Percentiles rank a stretch among this genome's conserved stretches.
Evolutionary conservation across 2,113 vertebrate genomes (phyloP).

Genomic region (Cacatua alba): DNA sequence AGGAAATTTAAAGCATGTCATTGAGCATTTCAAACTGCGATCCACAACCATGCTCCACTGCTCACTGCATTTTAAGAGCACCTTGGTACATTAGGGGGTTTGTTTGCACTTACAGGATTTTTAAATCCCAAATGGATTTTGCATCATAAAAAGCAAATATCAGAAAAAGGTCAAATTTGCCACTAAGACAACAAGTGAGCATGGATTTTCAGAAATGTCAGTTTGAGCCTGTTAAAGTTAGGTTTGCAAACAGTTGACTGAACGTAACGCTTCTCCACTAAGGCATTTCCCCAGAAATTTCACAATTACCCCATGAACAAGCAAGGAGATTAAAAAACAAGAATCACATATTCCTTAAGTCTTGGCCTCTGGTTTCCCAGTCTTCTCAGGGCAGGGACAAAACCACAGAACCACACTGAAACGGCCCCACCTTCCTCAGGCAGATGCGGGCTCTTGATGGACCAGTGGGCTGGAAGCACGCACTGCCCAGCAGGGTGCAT

Average conservation of each 20-base stretch:
- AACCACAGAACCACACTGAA: not conserved
- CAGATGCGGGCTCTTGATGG: fast-evolving
- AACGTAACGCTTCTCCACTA: fast-evolving
- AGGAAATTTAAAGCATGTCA: not conserved
- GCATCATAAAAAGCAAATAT: not conserved
- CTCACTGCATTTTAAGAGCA: not conserved
- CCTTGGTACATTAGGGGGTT: not conserved
- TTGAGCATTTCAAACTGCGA: not conserved
- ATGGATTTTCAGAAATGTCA: not conserved
- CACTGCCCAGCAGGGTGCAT: fast-evolving
- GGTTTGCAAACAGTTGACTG: not conserved
- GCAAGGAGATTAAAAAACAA: not conserved
- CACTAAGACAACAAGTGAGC: not conserved
- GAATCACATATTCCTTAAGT: not conserved
- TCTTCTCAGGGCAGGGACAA: not conserved
- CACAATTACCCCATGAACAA: not conserved
- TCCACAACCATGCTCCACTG: not conserved
- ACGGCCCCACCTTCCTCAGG: not conserved
- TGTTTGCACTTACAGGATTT: not conserved
- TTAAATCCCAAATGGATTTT: not conserved
- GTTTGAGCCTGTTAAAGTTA: not conserved
- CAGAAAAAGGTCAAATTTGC: not conserved
- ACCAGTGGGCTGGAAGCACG: fast-evolving
- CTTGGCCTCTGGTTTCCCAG: not conserved
- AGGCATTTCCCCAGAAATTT: not conserved